Percentiles rank a stretch among this genome's conserved stretches.
Conservation (phyloP, 2,797 vertebrate genomes). For the Eulemur rubriventer region DNA sequence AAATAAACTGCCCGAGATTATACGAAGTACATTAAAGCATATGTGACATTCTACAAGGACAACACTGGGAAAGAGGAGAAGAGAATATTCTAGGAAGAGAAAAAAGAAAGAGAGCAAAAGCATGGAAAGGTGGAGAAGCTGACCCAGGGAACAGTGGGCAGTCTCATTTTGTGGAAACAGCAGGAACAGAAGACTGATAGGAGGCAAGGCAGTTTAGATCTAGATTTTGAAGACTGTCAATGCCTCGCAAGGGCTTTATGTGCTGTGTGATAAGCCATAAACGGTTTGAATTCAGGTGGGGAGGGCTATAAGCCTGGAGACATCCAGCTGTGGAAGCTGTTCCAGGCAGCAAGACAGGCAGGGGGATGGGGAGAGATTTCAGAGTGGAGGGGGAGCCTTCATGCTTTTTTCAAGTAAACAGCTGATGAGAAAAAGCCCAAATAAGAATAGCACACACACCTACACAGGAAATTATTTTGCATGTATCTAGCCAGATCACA, state of each 20-base stretch:
- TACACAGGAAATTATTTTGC: not conserved
- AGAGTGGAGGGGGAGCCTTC: not conserved
- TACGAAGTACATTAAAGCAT: not conserved
- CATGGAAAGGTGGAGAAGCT: not conserved
- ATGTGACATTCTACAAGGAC: not conserved
- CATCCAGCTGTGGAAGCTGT: not conserved
- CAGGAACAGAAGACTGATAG: not conserved
- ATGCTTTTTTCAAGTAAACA: not conserved
- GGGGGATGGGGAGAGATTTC: not conserved
- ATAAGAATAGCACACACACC: not conserved
- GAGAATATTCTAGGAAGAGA: not conserved
- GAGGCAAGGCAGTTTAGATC: no score
- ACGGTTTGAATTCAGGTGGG: not conserved
- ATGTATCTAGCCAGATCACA: not conserved
- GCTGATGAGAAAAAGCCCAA: not conserved
- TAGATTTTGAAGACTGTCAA: not conserved
- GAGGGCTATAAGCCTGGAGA: not conserved
- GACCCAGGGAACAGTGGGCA: not conserved
- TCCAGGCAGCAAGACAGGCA: not conserved
- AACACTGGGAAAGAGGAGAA: not conserved
- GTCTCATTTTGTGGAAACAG: not conserved
- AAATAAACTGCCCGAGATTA: not conserved
- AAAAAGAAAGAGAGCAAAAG: not conserved
- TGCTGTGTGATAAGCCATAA: not conserved
- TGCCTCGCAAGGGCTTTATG: not conserved